Percentiles rank a stretch among this genome's conserved stretches.
Conservation (phyloP, 1,140 invertebrate genomes). For the Drosophila sulfurigaster region DNA sequence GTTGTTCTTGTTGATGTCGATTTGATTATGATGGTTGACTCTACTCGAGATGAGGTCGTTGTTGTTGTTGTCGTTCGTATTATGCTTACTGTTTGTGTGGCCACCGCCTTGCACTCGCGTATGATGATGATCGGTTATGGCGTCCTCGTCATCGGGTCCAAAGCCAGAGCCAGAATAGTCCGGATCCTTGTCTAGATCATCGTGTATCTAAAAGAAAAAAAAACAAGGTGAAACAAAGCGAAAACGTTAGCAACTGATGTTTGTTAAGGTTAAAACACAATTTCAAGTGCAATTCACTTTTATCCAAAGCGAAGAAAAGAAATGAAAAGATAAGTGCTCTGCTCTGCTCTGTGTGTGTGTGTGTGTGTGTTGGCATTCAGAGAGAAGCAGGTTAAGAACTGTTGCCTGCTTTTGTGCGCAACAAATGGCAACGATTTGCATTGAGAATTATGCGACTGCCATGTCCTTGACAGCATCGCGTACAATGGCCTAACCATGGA, state of each 20-base stretch:
- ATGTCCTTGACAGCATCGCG: slow-evolving; percentile 60
- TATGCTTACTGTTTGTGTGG: slow-evolving; percentile 80
- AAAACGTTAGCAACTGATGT: not conserved
- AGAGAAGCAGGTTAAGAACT: slow-evolving; percentile 6
- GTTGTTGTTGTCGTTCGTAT: slow-evolving; percentile 78
- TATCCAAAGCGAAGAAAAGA: not conserved
- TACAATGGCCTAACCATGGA: slow-evolving; percentile 31
- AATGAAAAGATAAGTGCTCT: slow-evolving; percentile 12
- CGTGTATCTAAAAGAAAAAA: slow-evolving; percentile 83
- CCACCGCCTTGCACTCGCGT: slow-evolving; percentile 56
- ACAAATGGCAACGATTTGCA: slow-evolving; percentile 69
- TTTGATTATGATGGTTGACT: slow-evolving; percentile 75
- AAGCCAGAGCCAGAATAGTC: slow-evolving; percentile 90
- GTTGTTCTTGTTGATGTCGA: slow-evolving; percentile 75
- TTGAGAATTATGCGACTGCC: slow-evolving; percentile 72
- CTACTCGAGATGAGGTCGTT: slow-evolving; percentile 76
- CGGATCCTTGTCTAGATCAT: slow-evolving; percentile 87
- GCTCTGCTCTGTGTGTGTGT: not conserved
- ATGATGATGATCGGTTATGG: slow-evolving; percentile 70
- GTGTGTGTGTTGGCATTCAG: not conserved
- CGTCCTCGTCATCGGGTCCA: slow-evolving; percentile 89
- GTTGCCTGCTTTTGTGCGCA: slow-evolving; percentile 53
- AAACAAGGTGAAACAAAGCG: not conserved
- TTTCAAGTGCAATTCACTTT: slow-evolving; percentile 5
- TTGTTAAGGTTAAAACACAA: slow-evolving; percentile 12